A percentile compares a stretch with the other conserved stretches of the same genome.
Conservation (phyloP, 2,888 invertebrate genomes). For the Cabera pusaria region DNA sequence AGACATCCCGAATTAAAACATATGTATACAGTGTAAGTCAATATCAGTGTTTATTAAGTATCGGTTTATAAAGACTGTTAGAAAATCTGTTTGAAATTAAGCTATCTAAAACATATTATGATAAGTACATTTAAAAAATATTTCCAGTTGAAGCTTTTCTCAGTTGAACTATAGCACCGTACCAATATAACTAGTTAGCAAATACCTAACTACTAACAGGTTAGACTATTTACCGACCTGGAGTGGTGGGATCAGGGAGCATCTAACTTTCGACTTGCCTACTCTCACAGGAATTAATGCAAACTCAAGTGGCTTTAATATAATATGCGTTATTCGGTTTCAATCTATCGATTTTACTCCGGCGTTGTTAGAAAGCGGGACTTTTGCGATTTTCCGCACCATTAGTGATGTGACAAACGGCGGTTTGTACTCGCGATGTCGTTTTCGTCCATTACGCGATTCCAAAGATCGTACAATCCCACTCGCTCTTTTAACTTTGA, state of each 20-base stretch:
- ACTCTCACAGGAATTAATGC: slow-evolving; percentile 26
- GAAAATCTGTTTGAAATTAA: no score
- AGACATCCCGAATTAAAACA: no score
- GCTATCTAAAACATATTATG: no score
- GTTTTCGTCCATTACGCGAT: slow-evolving; percentile 73
- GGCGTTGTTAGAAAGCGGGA: slow-evolving; percentile 62
- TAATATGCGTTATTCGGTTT: slow-evolving; percentile 56
- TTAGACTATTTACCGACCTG: slow-evolving; percentile 3
- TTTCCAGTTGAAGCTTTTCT: no score
- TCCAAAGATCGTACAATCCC: slow-evolving; percentile 67
- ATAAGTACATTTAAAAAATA: no score
- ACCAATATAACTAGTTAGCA: slow-evolving; percentile 6
- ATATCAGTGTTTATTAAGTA: no score
- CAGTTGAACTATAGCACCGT: neutral
- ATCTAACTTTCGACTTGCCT: slow-evolving; percentile 9
- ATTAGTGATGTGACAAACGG: slow-evolving; percentile 77
- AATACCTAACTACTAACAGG: slow-evolving; percentile 12
- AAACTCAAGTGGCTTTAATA: slow-evolving; percentile 43
- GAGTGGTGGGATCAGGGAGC: slow-evolving; percentile 8
- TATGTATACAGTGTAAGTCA: no score
- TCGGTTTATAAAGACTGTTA: no score
- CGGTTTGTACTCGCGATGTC: slow-evolving; percentile 71
- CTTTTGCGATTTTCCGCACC: slow-evolving; percentile 71
- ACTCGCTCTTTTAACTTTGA: slow-evolving; percentile 64
- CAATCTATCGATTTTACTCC: slow-evolving; percentile 63